Evolutionary conservation across 2,113 vertebrate species (phyloP).

Genomic region (Hylia prasina): DNA sequence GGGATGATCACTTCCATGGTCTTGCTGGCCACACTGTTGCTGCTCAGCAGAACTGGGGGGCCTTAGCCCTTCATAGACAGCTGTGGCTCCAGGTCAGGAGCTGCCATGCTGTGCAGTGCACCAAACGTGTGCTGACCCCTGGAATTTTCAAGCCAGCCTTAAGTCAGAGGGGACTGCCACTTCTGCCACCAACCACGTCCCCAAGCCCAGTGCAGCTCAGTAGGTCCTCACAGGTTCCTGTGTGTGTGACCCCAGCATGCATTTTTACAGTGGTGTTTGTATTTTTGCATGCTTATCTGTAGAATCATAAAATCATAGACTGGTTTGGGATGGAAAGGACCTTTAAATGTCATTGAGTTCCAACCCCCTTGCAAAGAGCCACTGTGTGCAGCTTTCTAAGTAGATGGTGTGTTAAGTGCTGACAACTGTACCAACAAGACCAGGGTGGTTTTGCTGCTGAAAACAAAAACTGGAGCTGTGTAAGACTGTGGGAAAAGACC

Average conservation of each 20-base stretch:
- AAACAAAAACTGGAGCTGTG: background rate
- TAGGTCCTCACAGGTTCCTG: fast-evolving
- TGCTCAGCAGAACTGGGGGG: background rate
- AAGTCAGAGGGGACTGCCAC: background rate
- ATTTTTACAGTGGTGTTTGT: background rate
- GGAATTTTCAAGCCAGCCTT: background rate
- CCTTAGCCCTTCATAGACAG: fast-evolving
- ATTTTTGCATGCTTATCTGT: background rate
- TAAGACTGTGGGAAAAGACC: background rate
- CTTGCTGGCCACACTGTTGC: background rate
- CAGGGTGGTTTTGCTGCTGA: background rate
- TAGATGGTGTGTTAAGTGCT: background rate
- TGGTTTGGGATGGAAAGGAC: background rate
- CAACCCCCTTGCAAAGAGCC: background rate
- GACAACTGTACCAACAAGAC: background rate
- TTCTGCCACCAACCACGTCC: background rate
- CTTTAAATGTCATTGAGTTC: background rate
- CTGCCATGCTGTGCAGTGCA: fast-evolving
- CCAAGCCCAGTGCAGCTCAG: background rate
- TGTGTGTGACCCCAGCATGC: no score
- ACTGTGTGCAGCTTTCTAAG: background rate
- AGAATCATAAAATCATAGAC: background rate
- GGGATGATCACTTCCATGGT: background rate
- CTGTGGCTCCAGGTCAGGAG: background rate
- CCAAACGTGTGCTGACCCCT: fast-evolving